These are phyloP conservation scores for Cyprinodon variegatus DNA, from an alignment of 2,113 vertebrate species.

Conservation along the genomic window DNA sequence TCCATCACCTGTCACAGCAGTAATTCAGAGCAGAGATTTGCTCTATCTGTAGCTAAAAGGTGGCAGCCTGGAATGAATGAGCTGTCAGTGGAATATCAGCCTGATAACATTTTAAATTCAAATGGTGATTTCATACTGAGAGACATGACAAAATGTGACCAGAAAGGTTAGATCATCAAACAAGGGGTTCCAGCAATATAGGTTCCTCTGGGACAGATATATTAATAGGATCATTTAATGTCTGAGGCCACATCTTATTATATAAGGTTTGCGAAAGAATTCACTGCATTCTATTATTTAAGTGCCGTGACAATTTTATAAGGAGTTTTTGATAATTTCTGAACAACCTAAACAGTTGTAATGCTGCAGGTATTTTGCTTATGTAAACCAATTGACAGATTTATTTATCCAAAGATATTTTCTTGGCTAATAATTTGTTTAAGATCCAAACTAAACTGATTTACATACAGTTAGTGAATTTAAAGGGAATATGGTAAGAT, in stretches of 20 bases:
- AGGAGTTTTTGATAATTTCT: background rate
- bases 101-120: constrained; percentile 46
- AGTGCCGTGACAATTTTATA: no score
- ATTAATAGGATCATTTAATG: background rate
- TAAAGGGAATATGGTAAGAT: no score
- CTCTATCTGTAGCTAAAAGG: constrained; percentile 62
- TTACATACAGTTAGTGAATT: background rate
- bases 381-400: background rate
- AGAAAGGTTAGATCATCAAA: background rate
- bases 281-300: no score
- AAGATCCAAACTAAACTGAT: background rate
- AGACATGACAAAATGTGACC: background rate
- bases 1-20: constrained; percentile 58
- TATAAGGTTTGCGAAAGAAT: no score
- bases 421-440: background rate
- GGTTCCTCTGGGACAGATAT: background rate
- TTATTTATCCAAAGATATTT: background rate
- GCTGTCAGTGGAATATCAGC: constrained; percentile 14
- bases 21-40: constrained; percentile 1
- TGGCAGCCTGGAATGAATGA: constrained; percentile 53
- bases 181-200: background rate
- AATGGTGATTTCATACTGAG: constrained; percentile 41
- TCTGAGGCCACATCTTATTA: background rate
- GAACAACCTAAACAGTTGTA: background rate
- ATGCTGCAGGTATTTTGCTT: background rate